Base-by-base conservation (phyloP, 35 echinoderm and acorn worm species). In the Lytechinus variegatus region DNA sequence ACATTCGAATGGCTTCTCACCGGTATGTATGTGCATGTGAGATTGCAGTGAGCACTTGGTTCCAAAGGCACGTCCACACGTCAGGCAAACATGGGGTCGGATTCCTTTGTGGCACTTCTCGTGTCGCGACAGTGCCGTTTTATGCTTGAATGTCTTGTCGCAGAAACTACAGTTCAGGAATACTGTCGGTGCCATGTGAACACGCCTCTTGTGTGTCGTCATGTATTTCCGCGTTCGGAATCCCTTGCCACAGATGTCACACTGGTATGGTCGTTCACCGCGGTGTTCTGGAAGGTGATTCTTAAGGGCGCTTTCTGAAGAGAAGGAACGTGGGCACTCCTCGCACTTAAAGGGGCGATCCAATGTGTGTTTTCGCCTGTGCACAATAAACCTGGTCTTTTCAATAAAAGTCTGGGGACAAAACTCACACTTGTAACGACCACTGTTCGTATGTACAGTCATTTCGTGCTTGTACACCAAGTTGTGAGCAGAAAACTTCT, bases 101-200 rank as follows among this genome's bases (percentile, higher is more conserved):
- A 95, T 52, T 2, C 94, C 94, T 52, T 95, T 95, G 56, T 95
- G 94, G 54, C 86, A 54, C n/a, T 54, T 95, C 94, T 95, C 94
- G 56, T 95, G 94, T 86, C 86, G 86, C 28, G 54, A 54, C 28
- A 66, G 54, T 19, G 58, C 86, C 7, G 54, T 72, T 6, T 95
- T 86, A n/a, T 95, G 61, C 24, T 53, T 53, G 28, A 86, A 95
- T 4, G 52, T 95, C 86, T 95, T 95, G 52, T 95, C 94, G 29
- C 94, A 95, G 56, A 87, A 95, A 9, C 44, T 52, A 51, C 94
- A 95, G 53, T 95, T 95, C 0, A 54, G 86, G 21, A 54, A 54
- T 54, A 86, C 86, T 12, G 66, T 72, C 9, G 28, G 94, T 53
- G 52, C 61, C 33, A 86, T 57, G 94, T 86, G 61, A n/a, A 87